A percentile compares a stretch with the other conserved stretches of the same genome.
These are phyloP conservation scores for Drosophila sproati DNA, from an alignment of 1,140 invertebrate genomes.

Conservation along the genomic window DNA sequence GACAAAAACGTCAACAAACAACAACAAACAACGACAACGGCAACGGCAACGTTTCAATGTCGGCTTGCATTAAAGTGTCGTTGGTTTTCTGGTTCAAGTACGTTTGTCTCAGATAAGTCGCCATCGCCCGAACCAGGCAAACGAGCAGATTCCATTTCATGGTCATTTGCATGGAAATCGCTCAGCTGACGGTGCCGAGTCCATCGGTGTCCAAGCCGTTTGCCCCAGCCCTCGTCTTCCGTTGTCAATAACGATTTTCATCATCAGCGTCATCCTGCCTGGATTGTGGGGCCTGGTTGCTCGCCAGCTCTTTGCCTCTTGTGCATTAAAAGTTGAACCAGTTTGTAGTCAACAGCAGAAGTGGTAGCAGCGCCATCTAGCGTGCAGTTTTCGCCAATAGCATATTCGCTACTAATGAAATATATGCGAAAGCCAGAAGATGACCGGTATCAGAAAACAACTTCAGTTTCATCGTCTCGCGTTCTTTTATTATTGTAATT, in stretches of 20 bases:
- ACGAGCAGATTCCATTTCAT: slow-evolving; percentile 77
- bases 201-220: slow-evolving; percentile 9
- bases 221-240: slow-evolving; percentile 58
- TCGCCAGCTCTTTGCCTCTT: slow-evolving; percentile 1
- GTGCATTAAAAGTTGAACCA: slow-evolving; percentile 71
- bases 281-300: slow-evolving; percentile 31
- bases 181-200: slow-evolving; percentile 34
- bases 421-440: slow-evolving; percentile 76
- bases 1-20: slow-evolving; percentile 30
- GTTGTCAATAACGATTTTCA: slow-evolving; percentile 83
- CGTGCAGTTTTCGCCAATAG: slow-evolving; percentile 73
- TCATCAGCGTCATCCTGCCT: slow-evolving; percentile 67
- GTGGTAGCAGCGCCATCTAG: slow-evolving; percentile 46
- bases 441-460: slow-evolving; percentile 66
- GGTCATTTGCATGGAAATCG: slow-evolving; percentile 82
- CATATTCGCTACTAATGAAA: slow-evolving; percentile 70
- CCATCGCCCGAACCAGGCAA: slow-evolving; percentile 28
- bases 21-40: slow-evolving; percentile 12
- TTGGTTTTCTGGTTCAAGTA: slow-evolving; percentile 82
- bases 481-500: slow-evolving; percentile 67
- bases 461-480: slow-evolving; percentile 54
- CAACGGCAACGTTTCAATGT: slow-evolving; percentile 73
- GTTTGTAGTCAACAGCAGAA: slow-evolving; percentile 37
- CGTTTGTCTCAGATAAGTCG: slow-evolving; percentile 63
- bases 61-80: slow-evolving; percentile 81